phyloP scores from a whole-genome alignment of 2,888 invertebrate species.

The Pollenia angustigena region DNA sequence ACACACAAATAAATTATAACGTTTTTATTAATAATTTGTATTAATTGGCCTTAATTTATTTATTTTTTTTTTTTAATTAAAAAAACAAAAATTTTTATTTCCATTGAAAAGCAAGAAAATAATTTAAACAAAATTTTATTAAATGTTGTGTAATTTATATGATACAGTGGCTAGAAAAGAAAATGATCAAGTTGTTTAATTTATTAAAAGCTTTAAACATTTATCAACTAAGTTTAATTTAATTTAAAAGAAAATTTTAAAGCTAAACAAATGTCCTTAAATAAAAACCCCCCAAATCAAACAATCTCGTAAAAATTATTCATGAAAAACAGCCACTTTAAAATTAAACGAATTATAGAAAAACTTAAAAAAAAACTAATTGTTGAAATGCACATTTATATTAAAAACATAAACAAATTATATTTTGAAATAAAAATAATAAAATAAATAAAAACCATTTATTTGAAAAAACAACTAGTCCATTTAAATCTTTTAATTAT shows the following conservation, averaged over 20 bases:
- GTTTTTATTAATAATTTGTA: slow-evolving; percentile 60
- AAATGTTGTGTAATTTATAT: slow-evolving; percentile 60
- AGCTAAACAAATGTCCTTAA: slow-evolving; percentile 57
- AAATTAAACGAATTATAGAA: slow-evolving; percentile 46
- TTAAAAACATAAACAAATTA: slow-evolving; percentile 31
- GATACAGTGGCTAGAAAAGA: slow-evolving; percentile 40
- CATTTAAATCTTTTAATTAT: background rate
- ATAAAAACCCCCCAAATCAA: slow-evolving; percentile 16
- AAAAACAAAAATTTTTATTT: slow-evolving; percentile 38
- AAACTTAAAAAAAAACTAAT: slow-evolving; percentile 35
- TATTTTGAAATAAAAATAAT: slow-evolving; percentile 40
- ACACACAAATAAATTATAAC: slow-evolving; percentile 41
- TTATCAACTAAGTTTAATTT: slow-evolving; percentile 59
- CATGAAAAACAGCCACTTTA: slow-evolving; percentile 48
- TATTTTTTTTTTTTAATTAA: slow-evolving; percentile 35
- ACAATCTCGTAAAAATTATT: slow-evolving; percentile 33
- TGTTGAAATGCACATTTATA: slow-evolving; percentile 66
- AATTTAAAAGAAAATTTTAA: slow-evolving; percentile 21
- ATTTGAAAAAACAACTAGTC: slow-evolving; percentile 43
- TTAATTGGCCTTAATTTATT: slow-evolving; percentile 63
- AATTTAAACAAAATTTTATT: slow-evolving; percentile 45
- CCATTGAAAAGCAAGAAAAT: slow-evolving; percentile 28
- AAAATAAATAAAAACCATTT: slow-evolving; percentile 64
- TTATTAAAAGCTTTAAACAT: slow-evolving; percentile 54
- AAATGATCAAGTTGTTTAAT: slow-evolving; percentile 39